Evolutionary conservation across 1,140 invertebrate species (phyloP).

Genomic region (Drosophila ironensis): DNA sequence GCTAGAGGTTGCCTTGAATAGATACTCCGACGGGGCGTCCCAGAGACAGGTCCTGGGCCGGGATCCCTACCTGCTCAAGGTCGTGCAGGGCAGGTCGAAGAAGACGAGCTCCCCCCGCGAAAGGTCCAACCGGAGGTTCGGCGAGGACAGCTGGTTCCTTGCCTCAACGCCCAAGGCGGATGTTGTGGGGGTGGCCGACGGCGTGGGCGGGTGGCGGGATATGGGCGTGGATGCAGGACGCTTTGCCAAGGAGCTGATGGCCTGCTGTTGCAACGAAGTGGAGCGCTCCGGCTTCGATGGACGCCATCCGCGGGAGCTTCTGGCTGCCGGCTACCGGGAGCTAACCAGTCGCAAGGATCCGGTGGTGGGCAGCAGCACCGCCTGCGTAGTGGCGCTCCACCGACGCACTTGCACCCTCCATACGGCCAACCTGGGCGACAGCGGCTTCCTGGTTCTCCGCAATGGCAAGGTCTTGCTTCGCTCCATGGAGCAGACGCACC

Average conservation of each 20-base stretch:
- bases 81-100: conserved; percentile 44
- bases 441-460: conserved; percentile 52
- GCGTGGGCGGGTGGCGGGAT: conserved; percentile 52
- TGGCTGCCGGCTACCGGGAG: conserved; percentile 33
- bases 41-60: too few species aligned
- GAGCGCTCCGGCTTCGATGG: conserved; percentile 29
- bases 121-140: conserved; percentile 16
- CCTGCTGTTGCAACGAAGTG: conserved; percentile 16
- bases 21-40: background rate
- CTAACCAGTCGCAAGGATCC: background rate
- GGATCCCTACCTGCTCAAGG: conserved; percentile 49
- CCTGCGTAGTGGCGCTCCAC: conserved; percentile 43
- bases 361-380: conserved; percentile 53
- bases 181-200: conserved; percentile 57
- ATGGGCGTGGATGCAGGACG: conserved; percentile 50
- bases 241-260: conserved; percentile 57
- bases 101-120: background rate
- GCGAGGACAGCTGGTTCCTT: conserved; percentile 60
- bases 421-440: conserved; percentile 56
- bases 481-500: conserved; percentile 43
- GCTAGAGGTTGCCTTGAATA: background rate
- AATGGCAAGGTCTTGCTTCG: conserved; percentile 26
- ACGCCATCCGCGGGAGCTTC: conserved; percentile 20
- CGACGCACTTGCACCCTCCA: conserved; percentile 45
- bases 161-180: conserved; percentile 47